phyloP scores from a whole-genome alignment of 2,888 invertebrate species.

The Trachelus stipa region DNA sequence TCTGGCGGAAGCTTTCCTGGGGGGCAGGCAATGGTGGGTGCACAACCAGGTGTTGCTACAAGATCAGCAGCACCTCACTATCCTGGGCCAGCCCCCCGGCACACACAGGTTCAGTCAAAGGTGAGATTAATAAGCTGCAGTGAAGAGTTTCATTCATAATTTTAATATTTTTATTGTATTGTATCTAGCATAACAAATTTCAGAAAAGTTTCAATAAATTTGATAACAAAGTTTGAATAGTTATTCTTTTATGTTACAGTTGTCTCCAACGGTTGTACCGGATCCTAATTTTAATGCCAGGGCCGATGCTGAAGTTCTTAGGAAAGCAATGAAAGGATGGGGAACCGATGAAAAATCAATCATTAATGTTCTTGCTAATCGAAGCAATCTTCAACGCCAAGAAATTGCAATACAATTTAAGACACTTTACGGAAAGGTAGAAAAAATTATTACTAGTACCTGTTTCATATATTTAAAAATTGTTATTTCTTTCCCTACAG shows the following conservation, averaged over 20 bases:
- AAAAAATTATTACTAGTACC: constrained; percentile 15
- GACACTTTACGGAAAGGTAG: constrained; percentile 74
- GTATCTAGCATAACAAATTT: neutral
- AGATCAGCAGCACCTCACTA: constrained; percentile 30
- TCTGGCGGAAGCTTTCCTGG: constrained; percentile 52
- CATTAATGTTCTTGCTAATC: constrained; percentile 70
- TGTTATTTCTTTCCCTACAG: constrained; percentile 29
- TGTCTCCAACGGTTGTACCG: constrained; percentile 66
- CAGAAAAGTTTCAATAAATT: neutral
- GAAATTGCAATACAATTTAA: constrained; percentile 73
- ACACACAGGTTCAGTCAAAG: constrained; percentile 45
- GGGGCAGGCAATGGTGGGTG: constrained; percentile 56
- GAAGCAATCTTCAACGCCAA: constrained; percentile 73
- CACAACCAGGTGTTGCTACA: constrained; percentile 43
- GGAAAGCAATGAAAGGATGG: constrained; percentile 73
- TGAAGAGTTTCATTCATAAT: neutral
- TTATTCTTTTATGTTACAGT: constrained; percentile 49
- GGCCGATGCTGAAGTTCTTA: constrained; percentile 69
- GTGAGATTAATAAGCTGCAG: constrained; percentile 44
- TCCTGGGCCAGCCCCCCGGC: constrained; percentile 54
- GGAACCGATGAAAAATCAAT: constrained; percentile 75
- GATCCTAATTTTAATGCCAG: constrained; percentile 65
- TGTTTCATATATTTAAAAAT: neutral
- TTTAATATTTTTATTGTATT: neutral
- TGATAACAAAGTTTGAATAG: neutral